These are phyloP conservation scores for Eulemur mongoz DNA, from an alignment of 2,797 vertebrate species.

Conservation along the genomic window DNA sequence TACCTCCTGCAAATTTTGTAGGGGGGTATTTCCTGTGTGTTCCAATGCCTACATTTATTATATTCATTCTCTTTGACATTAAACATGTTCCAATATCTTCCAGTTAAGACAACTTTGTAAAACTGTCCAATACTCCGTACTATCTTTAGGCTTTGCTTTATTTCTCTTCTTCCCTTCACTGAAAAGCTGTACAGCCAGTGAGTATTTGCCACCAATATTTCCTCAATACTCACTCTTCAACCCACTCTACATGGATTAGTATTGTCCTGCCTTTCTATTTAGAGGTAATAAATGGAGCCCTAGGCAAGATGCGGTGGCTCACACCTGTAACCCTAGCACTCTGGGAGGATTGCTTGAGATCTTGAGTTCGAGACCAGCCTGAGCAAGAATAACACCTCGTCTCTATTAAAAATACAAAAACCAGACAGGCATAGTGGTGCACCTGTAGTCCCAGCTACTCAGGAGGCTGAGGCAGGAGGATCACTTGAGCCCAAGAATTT, in stretches of 20 bases:
- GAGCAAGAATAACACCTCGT: too few species aligned
- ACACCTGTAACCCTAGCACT: too few species aligned
- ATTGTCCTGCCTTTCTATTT: not conserved
- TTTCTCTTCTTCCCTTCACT: not conserved
- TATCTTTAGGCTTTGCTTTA: not conserved
- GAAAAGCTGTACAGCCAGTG: not conserved
- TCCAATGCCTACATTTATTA: not conserved
- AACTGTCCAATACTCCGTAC: not conserved
- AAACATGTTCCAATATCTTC: not conserved
- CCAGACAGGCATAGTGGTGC: too few species aligned
- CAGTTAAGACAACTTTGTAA: not conserved
- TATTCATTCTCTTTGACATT: not conserved
- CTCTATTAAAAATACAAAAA: too few species aligned
- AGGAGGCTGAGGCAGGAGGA: too few species aligned
- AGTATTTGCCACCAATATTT: not conserved
- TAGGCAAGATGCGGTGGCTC: too few species aligned
- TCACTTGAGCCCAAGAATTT: too few species aligned
- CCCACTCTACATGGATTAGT: not conserved
- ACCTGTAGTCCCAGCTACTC: too few species aligned
- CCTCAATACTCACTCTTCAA: not conserved
- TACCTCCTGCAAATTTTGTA: not conserved
- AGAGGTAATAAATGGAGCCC: not conserved
- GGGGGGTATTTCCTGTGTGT: not conserved
- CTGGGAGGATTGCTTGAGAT: too few species aligned
- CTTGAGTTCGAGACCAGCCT: too few species aligned